A percentile compares a stretch with the other conserved stretches of the same genome.
Evolutionary conservation across 2,888 invertebrate species (phyloP).

Genomic region (Baccha elongata): DNA sequence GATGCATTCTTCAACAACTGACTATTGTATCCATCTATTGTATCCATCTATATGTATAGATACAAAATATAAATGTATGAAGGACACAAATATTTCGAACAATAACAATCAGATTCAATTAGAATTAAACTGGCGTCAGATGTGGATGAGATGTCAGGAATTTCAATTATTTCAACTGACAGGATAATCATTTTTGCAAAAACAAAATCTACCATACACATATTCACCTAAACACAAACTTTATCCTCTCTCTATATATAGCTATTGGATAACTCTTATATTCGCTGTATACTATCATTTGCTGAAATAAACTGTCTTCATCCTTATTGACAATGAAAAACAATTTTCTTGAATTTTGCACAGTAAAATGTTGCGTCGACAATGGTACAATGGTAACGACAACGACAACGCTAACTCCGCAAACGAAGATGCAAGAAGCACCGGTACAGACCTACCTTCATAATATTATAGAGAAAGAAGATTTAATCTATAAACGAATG

Average conservation of each 20-base stretch:
- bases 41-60: not conserved
- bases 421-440: slow-evolving; percentile 13
- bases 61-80: not conserved
- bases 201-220: slow-evolving; percentile 32
- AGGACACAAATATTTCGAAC: slow-evolving; percentile 25
- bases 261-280: slow-evolving; percentile 19
- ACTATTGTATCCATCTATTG: too few species aligned
- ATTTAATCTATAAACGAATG: slow-evolving; percentile 36
- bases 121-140: slow-evolving; percentile 46
- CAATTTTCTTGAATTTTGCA: slow-evolving; percentile 64
- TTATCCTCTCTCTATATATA: not conserved
- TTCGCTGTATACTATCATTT: slow-evolving; percentile 27
- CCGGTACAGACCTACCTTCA: not conserved
- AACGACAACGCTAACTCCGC: not conserved
- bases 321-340: slow-evolving; percentile 68
- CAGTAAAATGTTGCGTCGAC: slow-evolving; percentile 45
- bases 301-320: slow-evolving; percentile 56
- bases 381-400: slow-evolving; percentile 11
- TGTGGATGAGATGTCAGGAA: slow-evolving; percentile 41
- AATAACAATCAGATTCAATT: slow-evolving; percentile 58
- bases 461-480: slow-evolving; percentile 5
- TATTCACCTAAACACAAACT: not conserved
- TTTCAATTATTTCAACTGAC: slow-evolving; percentile 61
- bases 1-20: too few species aligned
- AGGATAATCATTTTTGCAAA: slow-evolving; percentile 48